Percentiles rank a stretch among this genome's conserved stretches.
These are phyloP conservation scores for Argyrosomus japonicus DNA, from an alignment of 2,113 vertebrate species.

Conservation along the genomic window DNA sequence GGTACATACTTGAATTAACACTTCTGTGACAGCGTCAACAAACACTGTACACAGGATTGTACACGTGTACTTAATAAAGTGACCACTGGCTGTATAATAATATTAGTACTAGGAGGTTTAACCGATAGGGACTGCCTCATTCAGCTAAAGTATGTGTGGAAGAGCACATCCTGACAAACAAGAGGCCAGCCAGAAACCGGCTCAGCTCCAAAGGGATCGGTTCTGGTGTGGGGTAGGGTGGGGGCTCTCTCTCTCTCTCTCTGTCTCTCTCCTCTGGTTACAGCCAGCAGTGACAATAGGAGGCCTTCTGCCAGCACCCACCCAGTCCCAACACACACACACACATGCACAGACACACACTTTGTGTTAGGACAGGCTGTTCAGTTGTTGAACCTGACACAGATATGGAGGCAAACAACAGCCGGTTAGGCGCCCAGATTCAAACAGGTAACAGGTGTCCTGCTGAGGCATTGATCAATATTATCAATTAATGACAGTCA, in stretches of 20 bases:
- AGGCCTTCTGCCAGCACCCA: constrained; percentile 42
- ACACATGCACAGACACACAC: constrained; percentile 9
- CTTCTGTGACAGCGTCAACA: background rate
- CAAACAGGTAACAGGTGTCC: constrained; percentile 39
- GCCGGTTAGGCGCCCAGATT: constrained; percentile 35
- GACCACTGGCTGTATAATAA: background rate
- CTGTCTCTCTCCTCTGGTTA: constrained; percentile 54
- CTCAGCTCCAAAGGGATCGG: constrained; percentile 44
- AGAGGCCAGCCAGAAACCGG: constrained; percentile 9
- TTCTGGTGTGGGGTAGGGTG: constrained; percentile 5
- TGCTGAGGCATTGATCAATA: background rate
- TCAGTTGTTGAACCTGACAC: constrained; percentile 28
- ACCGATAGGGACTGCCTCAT: background rate
- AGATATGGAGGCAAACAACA: background rate
- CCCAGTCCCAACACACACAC: constrained; percentile 1
- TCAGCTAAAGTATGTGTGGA: background rate
- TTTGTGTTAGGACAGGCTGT: constrained; percentile 3
- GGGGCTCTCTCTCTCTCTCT: background rate
- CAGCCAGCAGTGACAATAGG: constrained; percentile 52
- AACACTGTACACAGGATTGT: background rate
- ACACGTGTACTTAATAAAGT: background rate
- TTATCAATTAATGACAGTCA: background rate
- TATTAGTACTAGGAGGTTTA: background rate
- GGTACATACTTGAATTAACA: background rate
- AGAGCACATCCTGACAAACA: constrained; percentile 37